A percentile compares a stretch with the other conserved stretches of the same genome.
These are phyloP conservation scores for Paradoxurus hermaphroditus DNA, from an alignment of 2,113 vertebrate genomes.

Conservation along the genomic window DNA sequence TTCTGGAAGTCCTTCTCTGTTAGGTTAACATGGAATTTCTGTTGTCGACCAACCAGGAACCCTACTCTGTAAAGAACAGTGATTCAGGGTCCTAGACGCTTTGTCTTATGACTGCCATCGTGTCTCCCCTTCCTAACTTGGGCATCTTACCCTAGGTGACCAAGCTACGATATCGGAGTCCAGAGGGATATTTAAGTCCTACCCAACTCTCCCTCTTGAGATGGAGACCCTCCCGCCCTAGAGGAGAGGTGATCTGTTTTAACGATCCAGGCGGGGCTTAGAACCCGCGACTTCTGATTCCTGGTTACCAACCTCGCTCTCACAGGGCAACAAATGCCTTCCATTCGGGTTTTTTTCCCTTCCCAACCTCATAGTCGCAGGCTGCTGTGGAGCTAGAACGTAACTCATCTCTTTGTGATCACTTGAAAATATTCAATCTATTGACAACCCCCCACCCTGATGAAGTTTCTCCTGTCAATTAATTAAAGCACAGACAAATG, in stretches of 20 bases:
- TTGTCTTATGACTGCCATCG: accelerated
- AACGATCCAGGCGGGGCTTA: accelerated
- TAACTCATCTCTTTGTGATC: background rate
- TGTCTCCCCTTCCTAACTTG: accelerated
- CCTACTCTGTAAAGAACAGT: accelerated
- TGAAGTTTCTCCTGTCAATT: conserved; percentile 78
- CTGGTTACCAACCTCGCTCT: background rate
- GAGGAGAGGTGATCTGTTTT: accelerated
- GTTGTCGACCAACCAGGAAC: background rate
- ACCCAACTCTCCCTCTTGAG: background rate
- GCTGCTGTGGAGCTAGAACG: background rate
- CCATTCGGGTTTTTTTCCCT: accelerated
- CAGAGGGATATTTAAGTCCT: background rate
- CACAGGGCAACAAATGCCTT: background rate
- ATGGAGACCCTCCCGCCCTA: accelerated
- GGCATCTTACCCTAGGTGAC: background rate
- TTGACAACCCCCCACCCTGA: conserved; percentile 66
- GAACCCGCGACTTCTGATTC: background rate
- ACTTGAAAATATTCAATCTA: conserved; percentile 46
- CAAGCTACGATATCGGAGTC: background rate
- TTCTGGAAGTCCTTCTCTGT: background rate
- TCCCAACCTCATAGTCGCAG: accelerated
- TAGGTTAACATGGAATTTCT: accelerated
- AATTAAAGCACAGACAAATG: conserved; percentile 80
- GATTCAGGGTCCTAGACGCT: too few species aligned